Evolutionary conservation across 2,888 invertebrate species (phyloP), one percentile per base, ranked within the genome.

Genomic region (Drosophila atripex): DNA sequence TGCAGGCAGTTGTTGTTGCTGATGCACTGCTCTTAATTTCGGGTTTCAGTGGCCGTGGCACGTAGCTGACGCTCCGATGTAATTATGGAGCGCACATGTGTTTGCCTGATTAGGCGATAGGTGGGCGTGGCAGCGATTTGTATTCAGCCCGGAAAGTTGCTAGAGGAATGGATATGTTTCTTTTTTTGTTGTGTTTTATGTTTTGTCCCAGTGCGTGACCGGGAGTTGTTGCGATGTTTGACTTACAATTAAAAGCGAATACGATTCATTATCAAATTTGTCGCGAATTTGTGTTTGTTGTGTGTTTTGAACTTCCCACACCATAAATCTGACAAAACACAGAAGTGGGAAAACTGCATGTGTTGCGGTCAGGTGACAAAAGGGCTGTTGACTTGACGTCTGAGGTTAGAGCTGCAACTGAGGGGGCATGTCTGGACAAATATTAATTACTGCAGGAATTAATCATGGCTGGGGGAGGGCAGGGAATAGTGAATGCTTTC

Each of bases 1-100:
- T 38, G 41, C 45, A 60, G 54, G 18, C 23, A 57, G 73, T 54
- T 63, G 45, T 32, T 71, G 63, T 50, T 55, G 74, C 73, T 68
- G 74, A 2, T 47, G 71, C 55, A 57, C 18, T 82, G 76, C 80
- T 86, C 86, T 86, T 86, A 83, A 86, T 83, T 83, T 86, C 50
- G 76, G 86, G 83, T 86, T 87, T 86, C 83, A 70, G 63, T 83
- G 74, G 63, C 80, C 70, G 58, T 16, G 47, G 69, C 87, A 84
- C 86, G 83, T 86, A 80, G 57, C 57, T 32, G 54, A 50, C 49
- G 76, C 74, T 75, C 60, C 86, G 66, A 83, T 77, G 86, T 83
- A 83, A 83, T 83, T 83, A 83, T 80, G 84, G 76, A 56, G 86
- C 73, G 78, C 86, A 83, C 82, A 86, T 83, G 82, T 83, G 86